Evolutionary conservation across 2,797 vertebrate genomes (phyloP), one percentile per base, ranked within the genome.

Genomic region (Heterohyrax brucei): DNA sequence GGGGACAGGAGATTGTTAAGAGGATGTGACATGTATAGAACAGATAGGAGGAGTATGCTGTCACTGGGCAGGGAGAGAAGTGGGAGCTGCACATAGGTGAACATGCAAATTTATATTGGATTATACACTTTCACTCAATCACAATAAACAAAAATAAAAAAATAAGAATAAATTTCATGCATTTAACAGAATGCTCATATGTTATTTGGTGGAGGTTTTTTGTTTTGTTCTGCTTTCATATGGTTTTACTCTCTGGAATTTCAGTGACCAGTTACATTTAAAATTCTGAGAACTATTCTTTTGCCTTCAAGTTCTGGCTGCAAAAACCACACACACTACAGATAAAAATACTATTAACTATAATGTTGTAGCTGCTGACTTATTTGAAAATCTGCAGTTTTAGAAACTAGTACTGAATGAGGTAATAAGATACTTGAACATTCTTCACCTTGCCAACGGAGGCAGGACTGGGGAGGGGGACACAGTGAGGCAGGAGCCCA

Each of bases 261-360:
- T 82, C 61, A 56, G 1, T 77, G 39, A 91, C 91, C 9, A 39
- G 30, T 61, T 68, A 28, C 14, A 80, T 56, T 73, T 56, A 77
- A 82, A 77, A 81, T 82, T 75, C 66, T 91, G 10, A 72, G 18
- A 85, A 66, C 18, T 87, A 18, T 24, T 59, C 50, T 53, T 77
- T 76, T 77, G 59, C 26, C 61, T 76, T 68, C 82, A 94, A 94
- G 66, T 10, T 61, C 4, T 91, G 66, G n/a, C n/a, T 77, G 2
- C 77, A 82, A 87, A 87, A 92, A 39, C 16, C 39, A 62, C 50
- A 44, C 39, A 62, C 50, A 44, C 61, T 64, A 64, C 21, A 64
- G 22, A 64, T 64, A 64, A 64, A 64, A 64, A 64, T 64, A 64
- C 7, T 91, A 28, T 91, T 76, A 68, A 82, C 39, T 68, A 46